Base-by-base conservation (phyloP, 2,113 vertebrate genomes). In the Rhinolophus ferrumequinum region DNA sequence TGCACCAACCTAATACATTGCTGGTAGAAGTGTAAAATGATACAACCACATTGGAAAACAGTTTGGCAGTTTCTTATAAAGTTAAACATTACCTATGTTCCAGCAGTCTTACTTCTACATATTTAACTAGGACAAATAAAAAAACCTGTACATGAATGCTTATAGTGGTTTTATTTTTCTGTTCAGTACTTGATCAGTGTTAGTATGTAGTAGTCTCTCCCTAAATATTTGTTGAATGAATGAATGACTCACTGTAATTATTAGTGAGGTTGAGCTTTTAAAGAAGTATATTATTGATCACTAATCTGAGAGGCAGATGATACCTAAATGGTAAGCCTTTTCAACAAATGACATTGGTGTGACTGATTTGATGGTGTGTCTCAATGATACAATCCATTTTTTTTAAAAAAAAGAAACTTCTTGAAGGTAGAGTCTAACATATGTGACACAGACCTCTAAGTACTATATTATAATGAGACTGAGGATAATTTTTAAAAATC, bases 141-240 rank as follows among this genome's bases (percentile, higher is more conserved):
- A 64, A 62, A 75, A 35, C 15, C 26, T 81, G 22, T 72, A 38
- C 10, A 8, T 44, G 56, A 35, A 41, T 79, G 11, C 83, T 73
- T 83, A 58, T 8, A 72, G 18, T 94, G 73, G 28, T 41, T 95
- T 87, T 77, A 93, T 81, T 90, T 13, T 92, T 8, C 8, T 56
- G 15, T 90, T 8, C 11, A 62, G 15, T 90, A 50, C 6, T 47
- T 67, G 11, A 83, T 69, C 13, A 24, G 4, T 70, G 22, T 47
- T 97, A 41, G 64, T 38, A 89, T 77, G 67, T 33, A 22, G 15
- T 92, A 66, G 16, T 75, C 9, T 83, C 21, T 79, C 12, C 41
- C 38, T 52, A 64, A 88, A 58, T 83, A 95, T 67, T 73, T 79
- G 30, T 47, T 95, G 66, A 89, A 47, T 85, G 79, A 95, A 87